phyloP scores from a whole-genome alignment of 2,113 vertebrate species.

The Ictalurus punctatus region DNA sequence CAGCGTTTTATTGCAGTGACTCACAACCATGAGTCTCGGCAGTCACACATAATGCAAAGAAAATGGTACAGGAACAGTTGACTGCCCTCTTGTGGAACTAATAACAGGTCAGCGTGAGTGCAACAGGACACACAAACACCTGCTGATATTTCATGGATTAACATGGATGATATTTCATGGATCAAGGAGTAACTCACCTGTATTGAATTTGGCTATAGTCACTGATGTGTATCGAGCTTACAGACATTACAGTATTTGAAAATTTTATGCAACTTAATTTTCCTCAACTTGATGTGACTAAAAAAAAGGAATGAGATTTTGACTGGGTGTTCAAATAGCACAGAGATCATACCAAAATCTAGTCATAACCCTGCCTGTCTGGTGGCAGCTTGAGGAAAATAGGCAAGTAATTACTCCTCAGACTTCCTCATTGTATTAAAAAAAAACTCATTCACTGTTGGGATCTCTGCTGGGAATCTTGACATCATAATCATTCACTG shows the following conservation, averaged over 20 bases:
- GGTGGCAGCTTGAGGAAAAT: background rate
- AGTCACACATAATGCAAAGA: background rate
- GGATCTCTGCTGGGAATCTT: background rate
- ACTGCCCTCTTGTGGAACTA: slow-evolving; percentile 8
- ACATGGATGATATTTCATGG: background rate
- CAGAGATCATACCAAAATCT: background rate
- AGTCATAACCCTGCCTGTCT: background rate
- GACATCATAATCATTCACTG: background rate
- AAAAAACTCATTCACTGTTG: background rate
- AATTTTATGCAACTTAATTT: background rate
- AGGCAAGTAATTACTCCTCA: background rate
- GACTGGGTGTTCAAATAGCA: background rate
- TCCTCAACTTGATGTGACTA: background rate
- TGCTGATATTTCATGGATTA: background rate
- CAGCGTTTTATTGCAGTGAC: background rate
- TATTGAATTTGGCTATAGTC: background rate
- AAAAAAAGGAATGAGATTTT: background rate
- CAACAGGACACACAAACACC: background rate
- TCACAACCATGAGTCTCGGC: background rate
- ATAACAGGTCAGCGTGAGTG: background rate
- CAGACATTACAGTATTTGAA: background rate
- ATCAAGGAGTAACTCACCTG: background rate
- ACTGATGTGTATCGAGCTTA: background rate
- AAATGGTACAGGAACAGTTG: background rate
- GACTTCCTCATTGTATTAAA: background rate